Percentiles rank a stretch among this genome's conserved stretches.
Conservation (phyloP, 2,797 vertebrate genomes). For the Mus caroli region DNA sequence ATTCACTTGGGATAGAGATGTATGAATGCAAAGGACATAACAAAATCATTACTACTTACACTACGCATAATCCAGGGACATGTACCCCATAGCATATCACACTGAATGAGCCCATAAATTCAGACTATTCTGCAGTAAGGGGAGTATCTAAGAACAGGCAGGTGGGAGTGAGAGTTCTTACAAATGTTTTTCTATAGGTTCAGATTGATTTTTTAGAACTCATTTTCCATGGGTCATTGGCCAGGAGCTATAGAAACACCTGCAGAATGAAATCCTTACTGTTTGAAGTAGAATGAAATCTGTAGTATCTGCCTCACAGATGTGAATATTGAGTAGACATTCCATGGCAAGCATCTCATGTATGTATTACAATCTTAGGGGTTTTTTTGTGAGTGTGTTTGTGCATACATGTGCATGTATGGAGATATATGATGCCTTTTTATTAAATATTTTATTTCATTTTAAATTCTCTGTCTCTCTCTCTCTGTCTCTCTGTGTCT, state of each 20-base stretch:
- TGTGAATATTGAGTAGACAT: neutral
- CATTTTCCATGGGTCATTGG: slow-evolving; percentile 31
- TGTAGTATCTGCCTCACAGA: neutral
- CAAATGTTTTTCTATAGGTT: slow-evolving; percentile 18
- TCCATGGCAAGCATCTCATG: neutral
- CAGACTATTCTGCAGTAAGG: neutral
- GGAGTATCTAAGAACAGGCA: neutral
- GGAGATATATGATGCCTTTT: neutral
- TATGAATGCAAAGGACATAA: neutral
- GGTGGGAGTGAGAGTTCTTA: slow-evolving; percentile 1
- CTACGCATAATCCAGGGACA: neutral
- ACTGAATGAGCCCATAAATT: slow-evolving; percentile 15
- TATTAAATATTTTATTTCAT: neutral
- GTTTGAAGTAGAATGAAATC: neutral
- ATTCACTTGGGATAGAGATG: neutral
- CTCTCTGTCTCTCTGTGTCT: no score
- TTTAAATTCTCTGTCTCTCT: neutral
- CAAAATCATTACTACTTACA: neutral
- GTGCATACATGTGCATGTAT: neutral
- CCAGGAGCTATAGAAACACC: slow-evolving; percentile 42
- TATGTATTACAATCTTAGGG: neutral
- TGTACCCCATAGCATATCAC: neutral
- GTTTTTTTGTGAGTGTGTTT: neutral
- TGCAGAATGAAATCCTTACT: neutral
- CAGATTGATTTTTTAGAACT: slow-evolving; percentile 32